Percentiles rank a stretch among this genome's conserved stretches.
Evolutionary conservation across 2,113 vertebrate genomes (phyloP).

Genomic region (Microtus montanus): DNA sequence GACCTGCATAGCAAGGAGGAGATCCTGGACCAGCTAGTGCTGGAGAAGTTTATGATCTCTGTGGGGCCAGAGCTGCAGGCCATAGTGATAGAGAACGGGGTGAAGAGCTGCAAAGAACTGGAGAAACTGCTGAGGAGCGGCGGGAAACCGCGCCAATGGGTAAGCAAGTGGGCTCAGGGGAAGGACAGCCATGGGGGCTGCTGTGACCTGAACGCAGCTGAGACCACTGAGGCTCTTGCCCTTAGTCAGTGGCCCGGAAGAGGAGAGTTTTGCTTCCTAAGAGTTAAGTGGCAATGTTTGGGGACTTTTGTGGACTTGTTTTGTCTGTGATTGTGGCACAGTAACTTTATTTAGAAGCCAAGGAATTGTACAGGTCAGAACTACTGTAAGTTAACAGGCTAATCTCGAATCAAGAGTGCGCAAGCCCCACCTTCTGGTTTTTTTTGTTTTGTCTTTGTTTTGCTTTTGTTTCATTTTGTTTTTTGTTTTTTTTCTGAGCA

Average conservation of each 20-base stretch:
- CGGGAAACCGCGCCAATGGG: background rate
- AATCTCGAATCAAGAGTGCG: background rate
- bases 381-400: background rate
- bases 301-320: background rate
- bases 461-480: too few relatives aligned
- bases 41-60: conserved; percentile 52
- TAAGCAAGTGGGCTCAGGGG: background rate
- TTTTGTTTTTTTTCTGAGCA: too few relatives aligned
- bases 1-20: conserved; percentile 30
- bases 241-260: background rate
- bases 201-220: too few relatives aligned
- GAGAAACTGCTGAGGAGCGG: background rate
- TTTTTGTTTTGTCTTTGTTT: too few relatives aligned
- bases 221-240: too few relatives aligned
- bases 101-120: conserved; percentile 17
- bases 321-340: background rate
- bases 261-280: background rate
- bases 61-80: conserved; percentile 10
- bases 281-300: background rate
- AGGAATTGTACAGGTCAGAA: background rate
- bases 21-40: conserved; percentile 34
- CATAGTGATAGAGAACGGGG: background rate
- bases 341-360: background rate
- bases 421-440: too few relatives aligned
- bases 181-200: background rate